phyloP scores from a whole-genome alignment of 2,888 invertebrate species.

The Palloptera scutellata region DNA sequence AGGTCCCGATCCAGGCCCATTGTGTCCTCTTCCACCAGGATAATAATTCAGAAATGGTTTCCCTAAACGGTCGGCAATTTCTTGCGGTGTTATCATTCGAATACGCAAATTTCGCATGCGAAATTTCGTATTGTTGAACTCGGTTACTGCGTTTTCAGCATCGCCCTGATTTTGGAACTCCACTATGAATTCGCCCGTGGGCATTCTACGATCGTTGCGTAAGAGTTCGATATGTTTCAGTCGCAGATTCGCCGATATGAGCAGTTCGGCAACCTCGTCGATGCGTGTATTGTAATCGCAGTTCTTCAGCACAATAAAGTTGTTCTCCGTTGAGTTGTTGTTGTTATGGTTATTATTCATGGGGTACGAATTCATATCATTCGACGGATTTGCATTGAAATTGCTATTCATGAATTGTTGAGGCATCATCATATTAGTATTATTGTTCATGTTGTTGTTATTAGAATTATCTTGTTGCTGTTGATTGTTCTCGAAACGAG shows the following conservation, averaged over 20 bases:
- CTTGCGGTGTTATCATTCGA: conserved; percentile 68
- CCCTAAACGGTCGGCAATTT: conserved; percentile 67
- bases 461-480: conserved; percentile 34
- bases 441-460: conserved; percentile 5
- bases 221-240: conserved; percentile 82
- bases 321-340: conserved; percentile 56
- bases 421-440: conserved; percentile 7
- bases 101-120: conserved; percentile 60
- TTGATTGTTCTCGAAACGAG: conserved; percentile 22
- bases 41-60: conserved; percentile 59
- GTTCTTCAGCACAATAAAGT: conserved; percentile 77
- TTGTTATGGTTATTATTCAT: conserved; percentile 1
- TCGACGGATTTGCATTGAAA: not conserved
- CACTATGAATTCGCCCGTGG: conserved; percentile 86
- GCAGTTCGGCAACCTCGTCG: conserved; percentile 81
- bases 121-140: conserved; percentile 63
- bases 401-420: not conserved
- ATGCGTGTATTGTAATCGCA: conserved; percentile 79
- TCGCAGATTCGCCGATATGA: conserved; percentile 78
- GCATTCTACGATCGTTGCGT: conserved; percentile 74
- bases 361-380: conserved; percentile 10
- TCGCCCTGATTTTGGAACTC: conserved; percentile 80
- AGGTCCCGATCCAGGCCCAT: conserved; percentile 18
- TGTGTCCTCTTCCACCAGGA: conserved; percentile 49
- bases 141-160: conserved; percentile 66